A percentile compares a stretch with the other conserved stretches of the same genome.
Evolutionary conservation across 2,797 vertebrate genomes (phyloP).

Genomic region (Gambelia wislizenii): DNA sequence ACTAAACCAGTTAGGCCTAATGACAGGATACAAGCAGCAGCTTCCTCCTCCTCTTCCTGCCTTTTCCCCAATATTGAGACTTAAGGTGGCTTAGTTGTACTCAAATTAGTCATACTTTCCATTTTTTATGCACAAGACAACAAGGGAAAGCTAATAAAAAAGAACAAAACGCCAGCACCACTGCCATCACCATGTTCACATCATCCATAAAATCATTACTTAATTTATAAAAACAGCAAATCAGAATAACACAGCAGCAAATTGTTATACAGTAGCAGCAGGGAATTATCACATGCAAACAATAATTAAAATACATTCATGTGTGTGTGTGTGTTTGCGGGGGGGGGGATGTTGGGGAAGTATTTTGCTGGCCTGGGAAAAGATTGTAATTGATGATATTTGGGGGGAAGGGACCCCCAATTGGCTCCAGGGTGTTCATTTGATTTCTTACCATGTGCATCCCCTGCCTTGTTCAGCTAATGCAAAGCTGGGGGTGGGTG

Average conservation of each 20-base stretch:
- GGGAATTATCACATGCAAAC: neutral
- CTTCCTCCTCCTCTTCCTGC: no score
- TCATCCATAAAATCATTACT: neutral
- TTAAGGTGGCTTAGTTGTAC: no score
- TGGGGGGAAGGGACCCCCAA: neutral
- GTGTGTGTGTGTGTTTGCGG: neutral
- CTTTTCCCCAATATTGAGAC: no score
- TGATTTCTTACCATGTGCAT: neutral
- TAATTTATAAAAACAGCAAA: neutral
- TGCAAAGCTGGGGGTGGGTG: neutral
- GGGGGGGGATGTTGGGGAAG: neutral
- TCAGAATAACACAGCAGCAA: neutral
- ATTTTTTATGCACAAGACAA: no score
- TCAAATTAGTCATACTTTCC: no score
- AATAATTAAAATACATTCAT: neutral
- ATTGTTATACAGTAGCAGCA: neutral
- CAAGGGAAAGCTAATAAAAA: no score
- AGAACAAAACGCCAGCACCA: no score
- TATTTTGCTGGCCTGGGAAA: neutral
- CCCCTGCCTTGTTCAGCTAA: neutral
- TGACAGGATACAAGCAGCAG: no score
- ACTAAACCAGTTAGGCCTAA: no score
- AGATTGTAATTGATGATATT: neutral
- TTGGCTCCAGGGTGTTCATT: neutral
- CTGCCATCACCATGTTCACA: no score